phyloP scores from a whole-genome alignment of 1,140 invertebrate genomes.

The Meloidogyne floridensis region DNA sequence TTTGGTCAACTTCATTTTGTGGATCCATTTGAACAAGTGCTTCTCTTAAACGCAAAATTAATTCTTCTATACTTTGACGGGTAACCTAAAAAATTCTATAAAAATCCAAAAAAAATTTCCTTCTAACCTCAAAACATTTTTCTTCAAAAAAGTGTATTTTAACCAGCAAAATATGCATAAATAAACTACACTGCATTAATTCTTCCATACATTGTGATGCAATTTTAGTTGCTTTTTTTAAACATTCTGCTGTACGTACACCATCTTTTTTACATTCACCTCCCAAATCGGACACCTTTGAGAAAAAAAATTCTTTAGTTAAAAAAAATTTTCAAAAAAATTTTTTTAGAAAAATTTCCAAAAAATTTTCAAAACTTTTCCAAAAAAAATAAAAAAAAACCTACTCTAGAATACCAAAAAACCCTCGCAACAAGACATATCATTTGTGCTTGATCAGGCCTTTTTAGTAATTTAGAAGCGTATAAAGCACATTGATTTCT shows the following conservation, averaged over 20 bases:
- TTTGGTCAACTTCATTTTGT: slow-evolving; percentile 85
- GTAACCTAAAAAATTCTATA: slow-evolving; percentile 70
- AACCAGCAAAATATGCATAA: slow-evolving; percentile 89
- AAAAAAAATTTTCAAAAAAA: background rate
- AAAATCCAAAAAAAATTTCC: no score
- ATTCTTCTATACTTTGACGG: slow-evolving; percentile 78
- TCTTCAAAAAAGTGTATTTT: slow-evolving; percentile 93
- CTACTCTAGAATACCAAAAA: slow-evolving; percentile 85
- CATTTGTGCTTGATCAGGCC: slow-evolving; percentile 93
- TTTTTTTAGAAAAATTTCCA: no score
- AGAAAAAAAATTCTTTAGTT: no score
- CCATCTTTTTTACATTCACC: slow-evolving; percentile 77
- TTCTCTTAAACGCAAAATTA: slow-evolving; percentile 87
- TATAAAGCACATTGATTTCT: slow-evolving; percentile 75
- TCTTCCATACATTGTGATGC: slow-evolving; percentile 91
- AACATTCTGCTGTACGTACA: slow-evolving; percentile 85
- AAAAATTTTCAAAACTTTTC: no score
- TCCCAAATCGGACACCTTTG: slow-evolving; percentile 42
- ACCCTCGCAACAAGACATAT: slow-evolving; percentile 88
- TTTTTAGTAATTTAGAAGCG: slow-evolving; percentile 87
- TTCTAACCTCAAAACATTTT: slow-evolving; percentile 78
- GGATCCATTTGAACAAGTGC: slow-evolving; percentile 87
- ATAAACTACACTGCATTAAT: slow-evolving; percentile 91
- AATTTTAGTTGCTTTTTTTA: slow-evolving; percentile 91
- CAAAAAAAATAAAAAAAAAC: slow-evolving; percentile 52